Evolutionary conservation across 2,888 invertebrate genomes (phyloP).

Genomic region (Ormia ochracea): DNA sequence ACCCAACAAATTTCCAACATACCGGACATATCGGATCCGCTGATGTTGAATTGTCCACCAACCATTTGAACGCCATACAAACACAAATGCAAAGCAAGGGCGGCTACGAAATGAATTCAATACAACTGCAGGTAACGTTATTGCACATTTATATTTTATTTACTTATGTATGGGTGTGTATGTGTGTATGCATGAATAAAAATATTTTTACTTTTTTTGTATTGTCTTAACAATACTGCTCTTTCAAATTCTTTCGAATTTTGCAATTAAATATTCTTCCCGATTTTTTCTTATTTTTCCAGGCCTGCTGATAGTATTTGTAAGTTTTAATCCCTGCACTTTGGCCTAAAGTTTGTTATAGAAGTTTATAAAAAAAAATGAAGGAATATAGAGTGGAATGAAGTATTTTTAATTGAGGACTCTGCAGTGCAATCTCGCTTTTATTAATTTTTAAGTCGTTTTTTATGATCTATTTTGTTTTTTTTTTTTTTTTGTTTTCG

Average conservation of each 20-base stretch:
- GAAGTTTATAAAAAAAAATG: not conserved
- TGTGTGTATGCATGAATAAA: no score
- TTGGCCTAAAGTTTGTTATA: slow-evolving; percentile 54
- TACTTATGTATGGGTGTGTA: no score
- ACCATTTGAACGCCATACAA: slow-evolving; percentile 90
- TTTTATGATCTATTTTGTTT: slow-evolving; percentile 38
- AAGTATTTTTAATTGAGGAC: slow-evolving; percentile 62
- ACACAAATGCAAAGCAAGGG: slow-evolving; percentile 98
- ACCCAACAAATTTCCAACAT: slow-evolving; percentile 96
- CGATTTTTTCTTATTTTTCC: slow-evolving; percentile 44
- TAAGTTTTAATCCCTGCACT: slow-evolving; percentile 61
- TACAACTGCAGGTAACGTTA: slow-evolving; percentile 75
- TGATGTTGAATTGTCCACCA: slow-evolving; percentile 89
- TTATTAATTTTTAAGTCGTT: slow-evolving; percentile 57
- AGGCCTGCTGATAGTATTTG: slow-evolving; percentile 71
- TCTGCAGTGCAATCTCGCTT: slow-evolving; percentile 71
- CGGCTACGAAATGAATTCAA: slow-evolving; percentile 86
- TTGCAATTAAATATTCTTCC: slow-evolving; percentile 6
- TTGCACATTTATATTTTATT: no score
- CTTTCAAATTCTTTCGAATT: no score
- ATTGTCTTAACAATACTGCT: no score
- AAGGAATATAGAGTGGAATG: slow-evolving; percentile 46
- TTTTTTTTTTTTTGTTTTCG: no score
- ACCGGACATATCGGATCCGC: slow-evolving; percentile 92
- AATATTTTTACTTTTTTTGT: no score